Percentiles rank a stretch among this genome's conserved stretches.
These are phyloP conservation scores for Meghimatium bilineatum DNA, from an alignment of 2,888 invertebrate genomes.

Conservation along the genomic window DNA sequence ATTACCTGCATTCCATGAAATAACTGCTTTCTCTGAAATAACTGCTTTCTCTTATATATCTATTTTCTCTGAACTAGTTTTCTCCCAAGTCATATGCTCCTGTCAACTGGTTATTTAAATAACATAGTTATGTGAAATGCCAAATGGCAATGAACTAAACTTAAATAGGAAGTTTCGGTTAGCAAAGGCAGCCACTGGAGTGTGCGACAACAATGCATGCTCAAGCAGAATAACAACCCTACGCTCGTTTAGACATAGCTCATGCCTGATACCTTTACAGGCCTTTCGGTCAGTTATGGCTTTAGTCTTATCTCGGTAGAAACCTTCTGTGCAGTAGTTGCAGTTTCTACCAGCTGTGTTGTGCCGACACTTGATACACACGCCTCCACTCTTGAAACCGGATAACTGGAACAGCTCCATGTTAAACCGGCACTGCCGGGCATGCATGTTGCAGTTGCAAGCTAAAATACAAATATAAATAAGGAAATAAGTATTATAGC, in stretches of 20 bases:
- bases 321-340: conserved; percentile 98
- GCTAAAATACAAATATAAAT: conserved; percentile 80
- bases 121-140: background rate
- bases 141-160: background rate
- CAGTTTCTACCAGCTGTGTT: conserved; percentile 96
- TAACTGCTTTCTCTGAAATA: too few species aligned
- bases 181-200: background rate
- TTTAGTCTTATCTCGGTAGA: conserved; percentile 92
- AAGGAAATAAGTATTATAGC: background rate
- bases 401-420: conserved; percentile 98
- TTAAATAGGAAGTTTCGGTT: background rate
- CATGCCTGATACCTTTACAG: conserved; percentile 91
- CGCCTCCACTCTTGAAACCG: conserved; percentile 94
- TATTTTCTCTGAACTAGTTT: too few species aligned
- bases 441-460: conserved; percentile 98
- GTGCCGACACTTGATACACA: conserved; percentile 96
- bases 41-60: too few species aligned
- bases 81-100: too few species aligned
- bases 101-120: too few species aligned
- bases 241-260: background rate
- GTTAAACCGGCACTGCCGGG: conserved; percentile 96
- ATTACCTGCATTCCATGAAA: too few species aligned
- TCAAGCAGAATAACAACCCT: background rate
- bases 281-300: conserved; percentile 95
- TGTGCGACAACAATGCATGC: background rate